Base-by-base conservation (phyloP, 2,113 vertebrate species). In the Scomber japonicus region DNA sequence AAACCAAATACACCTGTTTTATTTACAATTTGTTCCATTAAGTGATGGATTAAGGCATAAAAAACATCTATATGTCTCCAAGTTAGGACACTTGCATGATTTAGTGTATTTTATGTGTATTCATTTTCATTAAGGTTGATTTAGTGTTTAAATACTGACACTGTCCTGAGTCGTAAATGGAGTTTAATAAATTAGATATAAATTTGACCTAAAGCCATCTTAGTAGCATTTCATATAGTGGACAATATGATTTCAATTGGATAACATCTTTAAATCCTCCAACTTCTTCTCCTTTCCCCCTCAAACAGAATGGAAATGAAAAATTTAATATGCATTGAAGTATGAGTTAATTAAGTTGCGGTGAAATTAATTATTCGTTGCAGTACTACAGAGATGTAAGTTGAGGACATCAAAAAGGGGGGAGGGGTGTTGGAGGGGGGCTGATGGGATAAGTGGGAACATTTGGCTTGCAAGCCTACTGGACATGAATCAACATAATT, bases 401-500 rank as follows among this genome's bases (percentile, higher is more conserved):
- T 69, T 77, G 27, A 62, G 82, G 75, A 84, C 83, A 85, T 90
- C 62, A 92, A 82, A 85, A 71, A 7, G 19, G 67, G 49, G 3
- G n/a, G 5, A 4, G 64, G 62, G 65, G 15, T 21, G 21, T 21
- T 21, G 21, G 8, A 16, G n/a, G 9, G 40, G 31, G 27, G 27
- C 5, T 82, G 80, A 60, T 56, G 74, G 82, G 84, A 87, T 82
- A 80, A 83, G 62, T 83, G 66, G 27, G 64, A 86, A 84, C 45
- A 10, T 85, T 91, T 84, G 76, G 77, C 72, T 87, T 78, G 40
- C 31, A 79, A 81, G 57, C 46, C 46, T 87, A 82, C 66, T 79
- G 81, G 79, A 90, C 78, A 81, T 78, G 77, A 89, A 84, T 85
- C 82, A 84, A 86, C 83, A 85, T 72, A 81, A 91, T 91, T 86